Evolutionary conservation across 2,888 invertebrate species (phyloP).

Genomic region (Trichogramma dendrolimi): DNA sequence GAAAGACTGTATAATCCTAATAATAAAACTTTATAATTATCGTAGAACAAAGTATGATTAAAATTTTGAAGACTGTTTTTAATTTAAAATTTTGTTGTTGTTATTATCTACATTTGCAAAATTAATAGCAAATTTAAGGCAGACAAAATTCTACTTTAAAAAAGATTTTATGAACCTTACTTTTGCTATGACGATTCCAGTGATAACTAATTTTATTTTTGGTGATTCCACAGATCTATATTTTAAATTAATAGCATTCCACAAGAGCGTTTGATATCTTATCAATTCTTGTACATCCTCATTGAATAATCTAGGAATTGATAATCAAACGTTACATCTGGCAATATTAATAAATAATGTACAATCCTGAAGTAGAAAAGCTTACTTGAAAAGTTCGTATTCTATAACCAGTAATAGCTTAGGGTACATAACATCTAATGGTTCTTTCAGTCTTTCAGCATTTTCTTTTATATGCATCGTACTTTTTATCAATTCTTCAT

Average conservation of each 20-base stretch:
- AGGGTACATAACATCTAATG: constrained; percentile 9
- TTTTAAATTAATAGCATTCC: constrained; percentile 22
- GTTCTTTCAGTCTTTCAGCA: background rate
- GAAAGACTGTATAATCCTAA: constrained; percentile 12
- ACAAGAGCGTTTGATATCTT: constrained; percentile 14
- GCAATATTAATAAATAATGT: background rate
- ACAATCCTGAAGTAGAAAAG: no score
- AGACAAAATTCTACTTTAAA: background rate
- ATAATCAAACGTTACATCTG: background rate
- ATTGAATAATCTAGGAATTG: background rate
- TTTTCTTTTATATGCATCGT: background rate
- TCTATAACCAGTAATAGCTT: constrained; percentile 11
- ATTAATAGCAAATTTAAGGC: background rate
- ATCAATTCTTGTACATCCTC: constrained; percentile 9
- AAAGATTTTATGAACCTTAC: constrained; percentile 2
- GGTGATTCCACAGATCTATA: constrained; percentile 8
- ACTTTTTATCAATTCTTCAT: no score
- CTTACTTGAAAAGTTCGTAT: constrained; percentile 12
- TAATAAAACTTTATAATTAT: background rate
- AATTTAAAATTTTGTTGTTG: background rate
- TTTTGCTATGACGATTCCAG: constrained; percentile 20
- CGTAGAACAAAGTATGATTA: background rate
- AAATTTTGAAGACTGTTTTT: background rate
- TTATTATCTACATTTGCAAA: background rate
- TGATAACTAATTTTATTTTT: constrained; percentile 9